These are phyloP conservation scores for Microtus oregoni DNA, from an alignment of 2,113 vertebrate genomes.

Conservation along the genomic window DNA sequence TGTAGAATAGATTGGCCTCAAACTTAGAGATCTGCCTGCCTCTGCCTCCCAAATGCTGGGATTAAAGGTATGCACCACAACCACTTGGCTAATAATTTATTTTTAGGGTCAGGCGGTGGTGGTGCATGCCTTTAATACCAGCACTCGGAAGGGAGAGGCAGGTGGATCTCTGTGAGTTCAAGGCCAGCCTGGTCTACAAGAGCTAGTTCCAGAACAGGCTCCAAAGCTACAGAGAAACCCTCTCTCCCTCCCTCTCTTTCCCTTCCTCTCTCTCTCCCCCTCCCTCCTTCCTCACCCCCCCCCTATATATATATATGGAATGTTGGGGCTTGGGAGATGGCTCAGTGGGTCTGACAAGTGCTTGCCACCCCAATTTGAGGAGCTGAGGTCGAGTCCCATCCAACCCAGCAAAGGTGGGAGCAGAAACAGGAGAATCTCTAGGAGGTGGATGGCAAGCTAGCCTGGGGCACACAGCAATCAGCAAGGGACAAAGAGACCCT, in stretches of 20 bases:
- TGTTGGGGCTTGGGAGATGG: neutral
- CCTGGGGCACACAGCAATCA: neutral
- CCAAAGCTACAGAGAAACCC: no score
- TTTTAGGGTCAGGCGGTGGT: neutral
- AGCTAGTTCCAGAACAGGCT: no score
- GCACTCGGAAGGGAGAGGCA: no score
- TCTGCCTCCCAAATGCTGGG: neutral
- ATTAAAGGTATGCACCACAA: neutral
- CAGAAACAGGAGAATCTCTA: neutral
- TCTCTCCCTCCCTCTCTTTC: no score
- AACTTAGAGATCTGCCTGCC: neutral
- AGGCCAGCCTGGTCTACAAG: no score
- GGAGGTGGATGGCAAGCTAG: neutral
- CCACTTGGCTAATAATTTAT: neutral
- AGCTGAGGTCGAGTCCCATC: neutral
- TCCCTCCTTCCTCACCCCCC: no score
- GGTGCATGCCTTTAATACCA: no score
- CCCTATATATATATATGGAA: no score
- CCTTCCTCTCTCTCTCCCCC: no score
- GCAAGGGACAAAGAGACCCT: neutral
- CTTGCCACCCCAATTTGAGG: neutral
- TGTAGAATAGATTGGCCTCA: neutral
- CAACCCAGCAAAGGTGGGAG: neutral
- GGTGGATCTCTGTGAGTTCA: no score
- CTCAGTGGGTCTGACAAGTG: neutral